Evolutionary conservation across 2,113 vertebrate species (phyloP), one percentile per base, ranked within the genome.

Genomic region (Heloderma charlesbogerti): DNA sequence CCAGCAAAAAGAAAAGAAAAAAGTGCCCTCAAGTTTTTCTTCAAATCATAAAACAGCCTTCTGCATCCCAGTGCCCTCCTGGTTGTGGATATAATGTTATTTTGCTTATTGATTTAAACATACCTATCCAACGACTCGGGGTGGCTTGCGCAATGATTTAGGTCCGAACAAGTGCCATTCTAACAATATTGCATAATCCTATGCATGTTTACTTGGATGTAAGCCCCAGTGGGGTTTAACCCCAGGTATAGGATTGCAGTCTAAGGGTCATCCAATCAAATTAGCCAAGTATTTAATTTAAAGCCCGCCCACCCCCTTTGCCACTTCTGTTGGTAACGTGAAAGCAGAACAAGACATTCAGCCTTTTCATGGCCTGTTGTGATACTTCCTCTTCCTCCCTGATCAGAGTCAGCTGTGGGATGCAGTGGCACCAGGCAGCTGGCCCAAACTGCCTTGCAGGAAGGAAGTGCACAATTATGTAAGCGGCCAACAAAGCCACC

Each of bases 311-410:
- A 15, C 27, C 10, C 12, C 2, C 9, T 31, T 48, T 43, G 20
- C 13, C 13, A 0, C 37, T 54, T 18, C 48, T 4, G 15, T 81
- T 43, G 37, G 37, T 3, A 79, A 22, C 34, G 37, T 34, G 69
- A 71, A 81, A 89, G 34, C 79, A 89, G 69, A 77, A 77, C n/a
- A 29, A 7, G 75, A 27, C 22, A 22, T 63, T 22, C 25, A 34
- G 0, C 1, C 16, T 16, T n/a, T 67, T 54, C 40, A 15, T 66
- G 88, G 29, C 54, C 81, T 45, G 18, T 48, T 66, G 48, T 48
- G 25, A 90, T 16, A 67, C 34, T 84, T 90, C 88, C 88, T 74
- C 54, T 75, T 84, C 81, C 54, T 60, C 79, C 18, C 16, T 51
- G 27, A 57, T 12, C 12, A 18, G 18, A 29, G 40, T 77, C 37